Evolutionary conservation across 2,888 invertebrate species (phyloP), one percentile per base, ranked within the genome.

Genomic region (Cybosia mesomella): DNA sequence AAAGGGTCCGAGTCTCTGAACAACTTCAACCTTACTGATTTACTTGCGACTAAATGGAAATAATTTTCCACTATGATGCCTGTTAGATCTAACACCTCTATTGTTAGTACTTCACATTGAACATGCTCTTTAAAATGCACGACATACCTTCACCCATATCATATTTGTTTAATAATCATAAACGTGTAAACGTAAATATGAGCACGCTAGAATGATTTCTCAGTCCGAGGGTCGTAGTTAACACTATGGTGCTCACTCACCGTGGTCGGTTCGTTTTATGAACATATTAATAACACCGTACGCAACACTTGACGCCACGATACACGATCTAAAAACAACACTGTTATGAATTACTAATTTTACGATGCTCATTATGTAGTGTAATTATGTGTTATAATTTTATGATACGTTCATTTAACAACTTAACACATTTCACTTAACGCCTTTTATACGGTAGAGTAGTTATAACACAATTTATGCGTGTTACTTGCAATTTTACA

Each of bases 321-420:
- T 94, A 94, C 83, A 83, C 88, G 87, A 93, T 93, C 94, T 93
- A 92, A 90, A 91, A 91, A 93, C 90, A 93, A 91, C 92, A 90
- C 82, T 86, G 85, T 90, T 91, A 92, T 92, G 92, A 92, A 94
- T 93, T 89, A 92, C 88, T 91, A 92, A 92, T 92, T 93, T 92
- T 90, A 91, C 83, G 87, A 89, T 82, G 81, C 74, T 82, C 80
- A 80, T 85, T 90, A 91, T 87, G 88, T 87, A 84, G 84, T 77
- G 86, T 91, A 89, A 92, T 92, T 92, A 91, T 86, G 81, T 84
- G 88, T 86, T 90, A 87, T 90, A 89, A 88, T 86, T 89, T 91
- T 91, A 91, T 90, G 89, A 90, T 88, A 85, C 85, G 85, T 76
- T 83, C 83, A 88, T 86, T 89, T 87, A 86, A 91, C 89, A 87